Base-by-base conservation (phyloP, 2,113 vertebrate genomes). In the Caretta caretta region DNA sequence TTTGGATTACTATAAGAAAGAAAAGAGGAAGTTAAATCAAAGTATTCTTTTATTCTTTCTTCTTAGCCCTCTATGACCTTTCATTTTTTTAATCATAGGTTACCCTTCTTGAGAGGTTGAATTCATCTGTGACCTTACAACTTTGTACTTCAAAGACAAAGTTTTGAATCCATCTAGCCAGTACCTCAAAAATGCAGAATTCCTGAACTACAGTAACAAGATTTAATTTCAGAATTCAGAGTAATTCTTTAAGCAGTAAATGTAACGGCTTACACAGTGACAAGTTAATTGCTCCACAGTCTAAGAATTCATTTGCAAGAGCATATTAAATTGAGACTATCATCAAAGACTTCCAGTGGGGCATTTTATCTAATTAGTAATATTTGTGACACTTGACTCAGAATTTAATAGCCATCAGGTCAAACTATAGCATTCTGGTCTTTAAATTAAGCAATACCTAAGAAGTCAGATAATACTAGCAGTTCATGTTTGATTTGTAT, bases 281-380 rank as follows among this genome's bases (percentile, higher is more conserved):
- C 84, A 97, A 97, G 90, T 87, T 98, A 98, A 98, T 98, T 98
- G 97, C 87, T 95, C 83, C 78, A 86, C 24, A 87, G 88, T 93
- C 89, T 94, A 86, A 94, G 75, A 97, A 97, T 97, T 94, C 56
- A 95, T 98, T 98, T 95, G 89, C 84, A 89, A 93, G 87, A 87
- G 85, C 59, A 22, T 80, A 87, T 91, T 96, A 97, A 97, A 97
- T 94, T 97, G 91, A 97, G 97, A 97, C 80, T 97, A 86, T 91
- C 93, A 97, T 96, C 88, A 97, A 97, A 98, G 93, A 97, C 86
- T 96, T 96, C 80, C 65, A 84, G 86, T 56, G 31, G 80, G 93
- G 88, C 76, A 38, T 96, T 97, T 96, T 96, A 88, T 90, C 97
- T 94, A 95, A 97, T 93, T 96, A 97, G 83, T 59, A 96, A 78